Conservation (phyloP, 2,113 vertebrate genomes). For the Marmota monax region DNA sequence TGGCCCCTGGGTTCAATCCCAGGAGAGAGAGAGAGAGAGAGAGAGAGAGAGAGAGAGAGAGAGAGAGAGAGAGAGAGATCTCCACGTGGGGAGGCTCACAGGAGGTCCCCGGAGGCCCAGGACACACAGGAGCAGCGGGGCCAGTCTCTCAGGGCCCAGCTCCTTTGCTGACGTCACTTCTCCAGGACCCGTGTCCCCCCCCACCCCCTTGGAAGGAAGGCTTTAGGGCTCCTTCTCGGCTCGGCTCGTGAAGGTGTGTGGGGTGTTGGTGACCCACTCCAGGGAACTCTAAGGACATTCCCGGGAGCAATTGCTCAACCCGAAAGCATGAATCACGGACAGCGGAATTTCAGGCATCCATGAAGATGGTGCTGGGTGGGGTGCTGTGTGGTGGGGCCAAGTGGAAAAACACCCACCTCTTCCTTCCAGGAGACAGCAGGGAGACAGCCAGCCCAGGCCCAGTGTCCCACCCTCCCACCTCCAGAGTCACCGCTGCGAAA, state of each 20-base stretch:
- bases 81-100: not conserved
- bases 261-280: not conserved
- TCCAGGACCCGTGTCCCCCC: not conserved
- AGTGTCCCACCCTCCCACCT: rapidly evolving
- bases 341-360: slow-evolving; percentile 48
- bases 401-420: not conserved
- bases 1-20: not conserved
- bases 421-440: not conserved
- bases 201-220: not conserved
- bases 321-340: not conserved
- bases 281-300: not conserved
- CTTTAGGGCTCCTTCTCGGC: not conserved
- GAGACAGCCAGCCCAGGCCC: not conserved
- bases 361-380: not conserved
- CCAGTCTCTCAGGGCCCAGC: not conserved
- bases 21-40: too few species aligned
- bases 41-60: not conserved
- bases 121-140: rapidly evolving
- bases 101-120: not conserved
- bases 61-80: too few species aligned
- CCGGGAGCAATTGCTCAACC: not conserved
- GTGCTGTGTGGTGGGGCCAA: not conserved
- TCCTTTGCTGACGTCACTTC: not conserved
- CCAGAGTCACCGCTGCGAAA: not conserved
- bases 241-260: not conserved